Evolutionary conservation across 2,113 vertebrate genomes (phyloP).

Genomic region (Scatophagus argus): DNA sequence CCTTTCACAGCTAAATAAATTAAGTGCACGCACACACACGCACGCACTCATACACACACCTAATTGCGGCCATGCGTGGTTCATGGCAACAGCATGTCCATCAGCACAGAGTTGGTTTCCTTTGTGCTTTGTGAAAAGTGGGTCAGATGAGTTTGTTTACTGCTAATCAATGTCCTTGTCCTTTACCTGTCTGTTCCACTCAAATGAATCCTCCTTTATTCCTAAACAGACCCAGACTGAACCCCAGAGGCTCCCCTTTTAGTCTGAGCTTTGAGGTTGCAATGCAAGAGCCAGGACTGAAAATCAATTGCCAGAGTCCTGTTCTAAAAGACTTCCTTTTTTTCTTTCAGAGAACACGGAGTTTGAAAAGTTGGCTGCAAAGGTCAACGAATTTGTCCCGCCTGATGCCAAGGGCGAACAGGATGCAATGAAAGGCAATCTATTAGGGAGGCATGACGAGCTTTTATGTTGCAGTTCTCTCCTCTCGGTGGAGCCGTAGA

Average conservation of each 20-base stretch:
- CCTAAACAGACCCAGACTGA: conserved; percentile 27
- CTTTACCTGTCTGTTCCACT: conserved; percentile 58
- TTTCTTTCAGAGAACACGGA: background rate
- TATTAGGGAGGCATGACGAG: conserved; percentile 9
- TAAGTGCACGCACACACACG: background rate
- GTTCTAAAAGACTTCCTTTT: conserved; percentile 2
- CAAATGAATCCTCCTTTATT: conserved; percentile 35
- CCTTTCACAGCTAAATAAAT: conserved; percentile 27
- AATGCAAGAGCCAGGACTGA: background rate
- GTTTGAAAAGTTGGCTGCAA: conserved; percentile 1
- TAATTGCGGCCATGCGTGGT: conserved; percentile 19
- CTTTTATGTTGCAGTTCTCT: conserved; percentile 9
- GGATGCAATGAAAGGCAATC: conserved; percentile 19
- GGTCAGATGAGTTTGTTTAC: conserved; percentile 62
- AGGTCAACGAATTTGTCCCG: background rate
- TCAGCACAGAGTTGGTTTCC: conserved; percentile 1
- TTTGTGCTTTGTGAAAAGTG: conserved; percentile 41
- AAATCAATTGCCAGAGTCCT: conserved; percentile 52
- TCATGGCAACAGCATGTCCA: conserved; percentile 23
- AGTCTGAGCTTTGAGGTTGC: conserved; percentile 26
- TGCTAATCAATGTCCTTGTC: conserved; percentile 58
- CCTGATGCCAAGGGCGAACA: conserved; percentile 10
- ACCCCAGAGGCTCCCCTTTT: conserved; percentile 16
- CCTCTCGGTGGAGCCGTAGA: background rate
- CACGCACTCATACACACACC: conserved; percentile 3